These are phyloP conservation scores for Papilio gigon DNA, from an alignment of 2,888 invertebrate species.

Conservation along the genomic window DNA sequence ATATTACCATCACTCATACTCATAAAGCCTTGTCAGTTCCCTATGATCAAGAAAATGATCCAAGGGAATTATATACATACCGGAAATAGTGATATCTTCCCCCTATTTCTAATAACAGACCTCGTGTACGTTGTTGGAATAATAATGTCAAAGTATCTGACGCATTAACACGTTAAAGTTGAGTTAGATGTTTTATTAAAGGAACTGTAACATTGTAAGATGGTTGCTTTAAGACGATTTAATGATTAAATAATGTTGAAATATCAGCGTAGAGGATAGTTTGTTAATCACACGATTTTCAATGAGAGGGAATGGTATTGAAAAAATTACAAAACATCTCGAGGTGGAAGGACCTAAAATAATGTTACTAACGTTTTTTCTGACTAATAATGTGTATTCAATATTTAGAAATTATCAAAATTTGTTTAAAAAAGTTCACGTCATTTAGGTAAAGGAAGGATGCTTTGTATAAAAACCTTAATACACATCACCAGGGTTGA, in stretches of 20 bases:
- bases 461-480: no score
- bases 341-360: no score
- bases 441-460: no score
- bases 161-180: conserved; percentile 31
- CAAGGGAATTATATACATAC: conserved; percentile 8
- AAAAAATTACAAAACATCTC: no score
- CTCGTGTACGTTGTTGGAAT: conserved; percentile 20
- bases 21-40: background rate
- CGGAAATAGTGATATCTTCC: conserved; percentile 23
- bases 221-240: conserved; percentile 8
- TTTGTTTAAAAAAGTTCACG: no score
- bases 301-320: no score
- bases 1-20: background rate
- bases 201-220: conserved; percentile 3
- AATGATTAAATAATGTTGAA: background rate
- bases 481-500: no score
- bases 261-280: no score
- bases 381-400: no score
- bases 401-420: no score
- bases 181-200: conserved; percentile 30
- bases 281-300: no score
- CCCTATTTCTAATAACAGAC: conserved; percentile 31
- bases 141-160: conserved; percentile 33
- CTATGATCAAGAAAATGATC: background rate
- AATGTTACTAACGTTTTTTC: no score